Base-by-base conservation (phyloP, 1,140 invertebrate genomes). In the Ceratosolen fusciceps region DNA sequence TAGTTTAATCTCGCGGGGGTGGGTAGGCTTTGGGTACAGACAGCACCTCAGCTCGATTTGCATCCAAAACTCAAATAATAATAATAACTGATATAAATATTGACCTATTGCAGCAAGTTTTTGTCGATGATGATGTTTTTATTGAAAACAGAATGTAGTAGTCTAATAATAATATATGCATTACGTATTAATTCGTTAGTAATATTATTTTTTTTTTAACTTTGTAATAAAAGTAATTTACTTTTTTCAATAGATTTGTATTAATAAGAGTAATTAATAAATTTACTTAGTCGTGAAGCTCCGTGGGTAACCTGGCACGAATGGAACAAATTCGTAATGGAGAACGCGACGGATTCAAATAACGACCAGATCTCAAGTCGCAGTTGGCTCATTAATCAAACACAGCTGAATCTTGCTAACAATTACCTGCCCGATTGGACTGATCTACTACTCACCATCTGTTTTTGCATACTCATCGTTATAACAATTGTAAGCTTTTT, bases 381-480 rank as follows among this genome's bases (percentile, higher is more conserved):
- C 37, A 72, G 43, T 52, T 76, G 77, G 79, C 67, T 65, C 2
- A 39, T 62, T 39, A 80, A 80, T 54, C 67, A 47, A 4, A 76
- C 79, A 52, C 73, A 68, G 70, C 67, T 49, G 39, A n/a, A 81
- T 73, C 80, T 62, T 68, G 49, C 52, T 65, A 29, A 74, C 72
- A 52, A 84, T 39, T 86, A 85, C 19, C 75, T 84, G 58, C 85
- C 86, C 12, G 72, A 83, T 70, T 89, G 88, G 89, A 83, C 80
- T 9, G 87, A 89, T 81, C 81, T 89, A 19, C 70, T 87, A 37
- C 74, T 90, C 58, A 85, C 88, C 19, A 82, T 83, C 10, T 84
- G 88, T 54, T 89, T 89, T 81, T 88, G 83, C 67, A 83, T 85
- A 37, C 84, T 90, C 70, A 90, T 90, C 80, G 84, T 89, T 73